These are phyloP conservation scores for Drosophila grimshawi DNA, from an alignment of 1,140 invertebrate species.

Conservation along the genomic window DNA sequence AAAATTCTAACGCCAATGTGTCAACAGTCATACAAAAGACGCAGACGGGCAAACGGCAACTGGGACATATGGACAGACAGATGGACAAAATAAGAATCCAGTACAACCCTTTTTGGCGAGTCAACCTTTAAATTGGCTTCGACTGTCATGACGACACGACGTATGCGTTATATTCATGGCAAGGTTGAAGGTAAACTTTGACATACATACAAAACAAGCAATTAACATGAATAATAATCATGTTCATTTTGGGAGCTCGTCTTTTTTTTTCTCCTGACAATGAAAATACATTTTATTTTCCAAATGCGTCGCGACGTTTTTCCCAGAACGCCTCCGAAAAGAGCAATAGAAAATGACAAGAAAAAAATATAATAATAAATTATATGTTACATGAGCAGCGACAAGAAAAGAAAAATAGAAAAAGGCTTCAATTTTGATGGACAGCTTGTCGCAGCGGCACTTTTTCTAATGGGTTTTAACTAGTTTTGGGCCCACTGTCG, in stretches of 20 bases:
- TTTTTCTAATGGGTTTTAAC: slow-evolving; percentile 50
- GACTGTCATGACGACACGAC: slow-evolving; percentile 61
- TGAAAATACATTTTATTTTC: slow-evolving; percentile 51
- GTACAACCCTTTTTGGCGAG: slow-evolving; percentile 56
- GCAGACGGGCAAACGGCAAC: slow-evolving; percentile 12
- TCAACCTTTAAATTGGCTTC: not conserved
- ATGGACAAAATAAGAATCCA: slow-evolving; percentile 36
- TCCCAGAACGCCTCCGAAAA: slow-evolving; percentile 22
- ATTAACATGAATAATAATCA: slow-evolving; percentile 74
- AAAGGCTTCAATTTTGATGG: slow-evolving; percentile 27
- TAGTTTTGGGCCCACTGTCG: slow-evolving; percentile 14
- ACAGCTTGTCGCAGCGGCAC: slow-evolving; percentile 32
- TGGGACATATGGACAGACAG: slow-evolving; percentile 7
- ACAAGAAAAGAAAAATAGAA: slow-evolving; percentile 13
- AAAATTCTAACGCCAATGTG: slow-evolving; percentile 65
- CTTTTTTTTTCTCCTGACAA: slow-evolving; percentile 13
- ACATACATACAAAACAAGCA: slow-evolving; percentile 68
- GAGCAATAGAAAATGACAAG: slow-evolving; percentile 20
- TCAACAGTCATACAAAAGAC: slow-evolving; percentile 40
- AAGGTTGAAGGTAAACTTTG: slow-evolving; percentile 33
- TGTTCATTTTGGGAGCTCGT: slow-evolving; percentile 35
- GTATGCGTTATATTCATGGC: slow-evolving; percentile 66
- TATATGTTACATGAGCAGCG: slow-evolving; percentile 21
- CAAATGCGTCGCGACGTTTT: slow-evolving; percentile 50
- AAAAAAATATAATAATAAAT: slow-evolving; percentile 52